Base-by-base conservation (phyloP, 2,888 invertebrate genomes). In the Mongoloraphidia duomilia region DNA sequence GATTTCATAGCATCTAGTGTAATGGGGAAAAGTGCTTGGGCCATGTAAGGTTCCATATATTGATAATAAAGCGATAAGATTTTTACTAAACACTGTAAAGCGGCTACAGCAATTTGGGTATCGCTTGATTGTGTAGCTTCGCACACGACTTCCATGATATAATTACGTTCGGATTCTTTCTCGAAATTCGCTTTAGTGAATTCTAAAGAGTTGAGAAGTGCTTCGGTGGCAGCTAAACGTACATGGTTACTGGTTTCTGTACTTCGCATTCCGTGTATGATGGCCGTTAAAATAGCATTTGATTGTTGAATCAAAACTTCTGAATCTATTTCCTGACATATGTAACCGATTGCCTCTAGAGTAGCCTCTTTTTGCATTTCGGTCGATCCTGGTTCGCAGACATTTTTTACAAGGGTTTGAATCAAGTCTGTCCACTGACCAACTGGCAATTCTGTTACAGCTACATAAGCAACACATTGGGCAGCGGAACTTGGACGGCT, bases 41-140 rank as follows among this genome's bases (percentile, higher is more conserved):
- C 92, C 98, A 99, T 99, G 64, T 99, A 99, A 11, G 90, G 86
- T 66, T 98, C 96, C 98, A 99, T 99, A 65, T 90, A 89, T 68
- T 94, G 91, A 66, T 99, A 99, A 68, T 98, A 99, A 4, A 98
- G 76, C 1, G 96, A 90, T 76, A 99, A 85, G 58, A 99, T 97
- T 75, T 94, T 95, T 6, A 83, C 98, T 63, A 99, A 77, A 72
- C 98, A 98, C 67, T 99, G 97, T 49, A 99, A 74, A 3, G 98
- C 95, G 9, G 95, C 94, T 12, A 98, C 97, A 72, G 86, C 82
- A 44, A 98, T 91, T 69, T 90, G 84, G 50, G 87, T 84, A 63
- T 96, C 92, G 46, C 76, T 70, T 8, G 90, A 92, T 67, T 97
- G 97, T 2, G 98, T 98, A 3, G 97, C 93, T 72, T 97, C 95